Evolutionary conservation across 2,113 vertebrate species (phyloP).

Genomic region (Tachysurus fulvidraco): DNA sequence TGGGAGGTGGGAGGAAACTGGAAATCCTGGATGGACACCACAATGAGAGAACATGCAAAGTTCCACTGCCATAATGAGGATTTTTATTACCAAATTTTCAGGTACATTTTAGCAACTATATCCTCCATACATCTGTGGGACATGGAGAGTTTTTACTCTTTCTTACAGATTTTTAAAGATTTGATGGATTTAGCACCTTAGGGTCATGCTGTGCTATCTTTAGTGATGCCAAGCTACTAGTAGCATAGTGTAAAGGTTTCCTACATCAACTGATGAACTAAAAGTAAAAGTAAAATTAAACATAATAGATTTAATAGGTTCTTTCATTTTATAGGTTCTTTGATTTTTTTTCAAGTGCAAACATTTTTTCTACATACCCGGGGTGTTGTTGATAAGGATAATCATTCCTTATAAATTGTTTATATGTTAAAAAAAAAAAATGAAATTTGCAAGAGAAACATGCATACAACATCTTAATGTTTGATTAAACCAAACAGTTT

Average conservation of each 20-base stretch:
- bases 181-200: not conserved
- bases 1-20: not conserved
- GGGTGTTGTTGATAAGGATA: not conserved
- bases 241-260: not conserved
- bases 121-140: not conserved
- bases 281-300: not conserved
- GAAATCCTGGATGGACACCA: not conserved
- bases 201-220: not conserved
- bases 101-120: not conserved
- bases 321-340: not conserved
- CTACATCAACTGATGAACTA: no score
- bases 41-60: not conserved
- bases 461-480: constrained; percentile 42
- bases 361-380: no score
- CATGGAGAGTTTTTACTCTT: not conserved
- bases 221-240: not conserved
- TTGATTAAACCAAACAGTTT: constrained; percentile 68
- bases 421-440: constrained; percentile 42
- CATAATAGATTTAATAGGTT: not conserved
- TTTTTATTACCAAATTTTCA: not conserved
- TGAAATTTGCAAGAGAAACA: constrained; percentile 25
- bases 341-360: not conserved
- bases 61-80: not conserved
- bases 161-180: not conserved
- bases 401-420: not conserved